Evolutionary conservation across 2,113 vertebrate genomes (phyloP).

Genomic region (Cyprinus carpio): DNA sequence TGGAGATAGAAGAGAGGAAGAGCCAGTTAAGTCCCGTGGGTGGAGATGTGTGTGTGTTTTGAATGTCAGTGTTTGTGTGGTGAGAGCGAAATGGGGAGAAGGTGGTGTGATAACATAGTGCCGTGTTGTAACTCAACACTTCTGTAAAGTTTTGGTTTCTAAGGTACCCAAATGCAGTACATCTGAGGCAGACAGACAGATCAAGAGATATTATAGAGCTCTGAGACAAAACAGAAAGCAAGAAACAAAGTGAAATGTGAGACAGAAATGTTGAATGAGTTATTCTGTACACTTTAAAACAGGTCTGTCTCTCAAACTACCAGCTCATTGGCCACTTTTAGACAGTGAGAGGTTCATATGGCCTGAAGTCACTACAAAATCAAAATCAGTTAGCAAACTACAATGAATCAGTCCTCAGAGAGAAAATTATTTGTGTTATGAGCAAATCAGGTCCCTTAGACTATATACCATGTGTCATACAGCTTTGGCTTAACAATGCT

Average conservation of each 20-base stretch:
- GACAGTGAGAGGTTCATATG: neutral
- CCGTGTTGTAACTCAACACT: constrained; percentile 34
- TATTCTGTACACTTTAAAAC: neutral
- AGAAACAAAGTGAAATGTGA: neutral
- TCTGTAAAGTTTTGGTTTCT: constrained; percentile 29
- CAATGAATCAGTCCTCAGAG: no score
- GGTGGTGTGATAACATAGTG: constrained; percentile 34
- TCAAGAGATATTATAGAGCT: neutral
- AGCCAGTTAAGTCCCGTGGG: constrained; percentile 33
- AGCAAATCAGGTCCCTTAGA: neutral
- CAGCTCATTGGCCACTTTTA: neutral
- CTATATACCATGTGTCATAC: neutral
- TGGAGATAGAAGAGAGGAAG: constrained; percentile 32
- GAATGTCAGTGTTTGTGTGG: constrained; percentile 12
- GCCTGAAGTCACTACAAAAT: neutral
- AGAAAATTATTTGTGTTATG: neutral
- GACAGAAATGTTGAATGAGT: neutral
- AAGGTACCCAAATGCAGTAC: constrained; percentile 12
- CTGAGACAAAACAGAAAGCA: constrained; percentile 36
- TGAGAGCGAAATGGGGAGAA: neutral
- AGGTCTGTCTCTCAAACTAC: neutral
- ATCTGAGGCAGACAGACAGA: constrained; percentile 32
- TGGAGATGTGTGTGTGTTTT: constrained; percentile 39
- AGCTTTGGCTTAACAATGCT: neutral
- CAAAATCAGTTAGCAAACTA: neutral